Evolutionary conservation across 2,113 vertebrate species (phyloP).

Genomic region (Tragelaphus strepsiceros): DNA sequence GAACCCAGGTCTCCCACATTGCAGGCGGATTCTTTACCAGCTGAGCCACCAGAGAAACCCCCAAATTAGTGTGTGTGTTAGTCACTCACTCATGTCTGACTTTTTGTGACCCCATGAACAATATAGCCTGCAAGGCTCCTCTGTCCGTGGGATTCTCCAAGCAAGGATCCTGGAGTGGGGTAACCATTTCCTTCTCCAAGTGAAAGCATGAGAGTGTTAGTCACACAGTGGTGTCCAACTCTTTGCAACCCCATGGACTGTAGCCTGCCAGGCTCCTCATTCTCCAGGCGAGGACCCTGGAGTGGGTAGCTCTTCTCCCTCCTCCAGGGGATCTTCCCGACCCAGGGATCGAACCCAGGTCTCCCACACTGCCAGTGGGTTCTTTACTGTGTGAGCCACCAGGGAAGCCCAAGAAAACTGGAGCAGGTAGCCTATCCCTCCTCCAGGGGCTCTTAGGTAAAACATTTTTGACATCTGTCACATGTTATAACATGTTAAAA

Average conservation of each 20-base stretch:
- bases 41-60: background rate
- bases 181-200: background rate
- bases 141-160: background rate
- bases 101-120: background rate
- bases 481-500: constrained; percentile 72
- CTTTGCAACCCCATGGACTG: background rate
- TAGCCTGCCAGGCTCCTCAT: background rate
- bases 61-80: background rate
- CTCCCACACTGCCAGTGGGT: background rate
- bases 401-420: background rate
- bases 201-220: background rate
- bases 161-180: background rate
- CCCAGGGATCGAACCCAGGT: background rate
- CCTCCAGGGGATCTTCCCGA: background rate
- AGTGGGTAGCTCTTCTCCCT: background rate
- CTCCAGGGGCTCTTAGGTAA: background rate
- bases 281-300: background rate
- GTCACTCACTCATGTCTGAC: background rate
- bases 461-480: constrained; percentile 70
- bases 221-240: background rate
- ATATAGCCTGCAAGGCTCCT: background rate
- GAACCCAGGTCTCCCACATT: background rate
- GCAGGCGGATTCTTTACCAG: background rate
- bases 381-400: background rate
- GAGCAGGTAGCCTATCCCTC: background rate